Base-by-base conservation (phyloP, 2,113 vertebrate genomes). In the Onychostoma macrolepis region DNA sequence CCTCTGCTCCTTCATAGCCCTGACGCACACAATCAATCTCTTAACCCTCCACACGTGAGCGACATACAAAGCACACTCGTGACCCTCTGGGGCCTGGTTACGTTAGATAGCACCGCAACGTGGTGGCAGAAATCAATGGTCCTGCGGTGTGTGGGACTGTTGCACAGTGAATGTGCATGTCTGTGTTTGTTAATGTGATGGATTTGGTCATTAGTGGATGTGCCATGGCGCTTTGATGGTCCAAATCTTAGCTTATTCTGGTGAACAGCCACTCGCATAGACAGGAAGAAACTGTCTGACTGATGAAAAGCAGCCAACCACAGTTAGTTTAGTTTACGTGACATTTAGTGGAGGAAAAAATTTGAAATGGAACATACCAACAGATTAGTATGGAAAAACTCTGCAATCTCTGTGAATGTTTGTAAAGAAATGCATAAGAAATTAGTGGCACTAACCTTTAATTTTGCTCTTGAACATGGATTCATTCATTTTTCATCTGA, bases 111-210 rank as follows among this genome's bases (percentile, higher is more conserved):
- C 13, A 56, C 21, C 33, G 30, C 45, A 56, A 21, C 56, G 8
- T 9, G 45, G 30, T 13, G 48, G 33, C 56, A 15, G 19, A 74
- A 72, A 74, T 74, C 45, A 4, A 74, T 84, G 43, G 48, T 12
- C 48, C 30, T 56, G 69, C 33, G 7, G 19, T 56, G 30, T 56
- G 30, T 53, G 48, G 48, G 69, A 56, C 21, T 58, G 33, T 58
- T 84, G 50, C 11, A 43, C 56, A 53, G n/a, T 65, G 48, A 48
- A 21, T 85, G 45, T 41, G 82, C 67, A 33, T 86, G 53, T 78
- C 38, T 58, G 4, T 56, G 83, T 88, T 38, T 56, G 33, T 63
- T 86, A 88, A 76, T 85, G 24, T 36, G 74, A 74, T 74, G 82
- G 4, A 24, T 41, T 58, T 84, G 21, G 21, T 84, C 82, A 53